Percentiles rank a stretch among this genome's conserved stretches.
phyloP scores from a whole-genome alignment of 2,113 vertebrate species.

The Gopherus flavomarginatus region DNA sequence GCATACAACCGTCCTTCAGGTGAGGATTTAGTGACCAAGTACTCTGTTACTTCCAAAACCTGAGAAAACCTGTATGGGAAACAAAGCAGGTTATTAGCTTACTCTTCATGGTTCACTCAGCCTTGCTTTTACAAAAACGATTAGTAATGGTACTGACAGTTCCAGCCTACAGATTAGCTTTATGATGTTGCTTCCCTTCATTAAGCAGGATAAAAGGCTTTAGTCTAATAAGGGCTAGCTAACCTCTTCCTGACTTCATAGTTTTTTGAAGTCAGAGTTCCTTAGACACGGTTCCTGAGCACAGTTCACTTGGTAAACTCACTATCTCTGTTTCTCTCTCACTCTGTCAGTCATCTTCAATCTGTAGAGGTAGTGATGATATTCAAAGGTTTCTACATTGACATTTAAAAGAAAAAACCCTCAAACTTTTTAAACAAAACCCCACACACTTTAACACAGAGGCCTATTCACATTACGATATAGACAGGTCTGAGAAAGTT shows the following conservation, averaged over 20 bases:
- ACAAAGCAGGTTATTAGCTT: constrained; percentile 60
- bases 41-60: background rate
- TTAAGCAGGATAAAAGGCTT: constrained; percentile 69
- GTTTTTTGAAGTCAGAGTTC: constrained; percentile 57
- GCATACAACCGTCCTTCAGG: background rate
- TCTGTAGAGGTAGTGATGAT: background rate
- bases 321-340: constrained; percentile 10
- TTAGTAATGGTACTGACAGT: constrained; percentile 18
- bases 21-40: background rate
- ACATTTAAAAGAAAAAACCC: background rate
- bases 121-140: constrained; percentile 27
- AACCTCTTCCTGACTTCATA: constrained; percentile 60
- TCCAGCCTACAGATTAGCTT: constrained; percentile 62
- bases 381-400: background rate
- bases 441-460: background rate
- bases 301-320: constrained; percentile 49
- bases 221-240: constrained; percentile 46
- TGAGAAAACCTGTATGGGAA: constrained; percentile 66
- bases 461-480: background rate
- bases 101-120: constrained; percentile 14
- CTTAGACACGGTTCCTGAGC: constrained; percentile 58
- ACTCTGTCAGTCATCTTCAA: background rate
- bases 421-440: background rate
- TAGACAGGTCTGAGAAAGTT: background rate
- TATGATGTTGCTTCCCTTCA: constrained; percentile 56